Evolutionary conservation across 2,113 vertebrate genomes (phyloP).

Genomic region (Callipepla californica): DNA sequence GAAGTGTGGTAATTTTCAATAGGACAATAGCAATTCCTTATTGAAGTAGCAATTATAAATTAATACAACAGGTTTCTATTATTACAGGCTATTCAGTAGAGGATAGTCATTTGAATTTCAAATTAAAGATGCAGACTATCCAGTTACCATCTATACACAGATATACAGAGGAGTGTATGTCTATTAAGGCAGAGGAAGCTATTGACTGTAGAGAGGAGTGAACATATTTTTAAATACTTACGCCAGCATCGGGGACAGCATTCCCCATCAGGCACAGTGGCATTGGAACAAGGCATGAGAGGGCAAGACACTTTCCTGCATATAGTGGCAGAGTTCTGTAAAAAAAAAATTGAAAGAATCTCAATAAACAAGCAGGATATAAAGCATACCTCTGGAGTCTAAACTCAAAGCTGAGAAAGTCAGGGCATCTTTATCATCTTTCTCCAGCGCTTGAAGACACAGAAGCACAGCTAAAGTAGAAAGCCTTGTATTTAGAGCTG

Average conservation of each 20-base stretch:
- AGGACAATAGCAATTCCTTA: not conserved
- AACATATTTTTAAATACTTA: slow-evolving; percentile 76
- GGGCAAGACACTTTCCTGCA: slow-evolving; percentile 97
- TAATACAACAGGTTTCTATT: not conserved
- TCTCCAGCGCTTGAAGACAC: not conserved
- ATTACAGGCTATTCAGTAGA: not conserved
- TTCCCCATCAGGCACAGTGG: slow-evolving; percentile 95
- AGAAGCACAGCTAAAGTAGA: not conserved
- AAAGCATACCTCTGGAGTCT: not conserved
- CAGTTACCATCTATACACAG: not conserved
- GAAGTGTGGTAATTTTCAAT: not conserved
- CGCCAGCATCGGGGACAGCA: slow-evolving; percentile 96
- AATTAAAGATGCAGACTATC: not conserved
- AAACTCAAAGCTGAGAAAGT: not conserved
- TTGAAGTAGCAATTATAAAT: not conserved
- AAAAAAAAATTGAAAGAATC: slow-evolving; percentile 12
- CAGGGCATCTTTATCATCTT: not conserved
- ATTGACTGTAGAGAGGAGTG: not conserved
- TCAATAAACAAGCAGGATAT: not conserved
- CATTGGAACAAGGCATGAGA: slow-evolving; percentile 93
- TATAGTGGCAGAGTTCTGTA: slow-evolving; percentile 92
- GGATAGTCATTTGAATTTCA: not conserved
- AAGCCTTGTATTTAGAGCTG: not conserved
- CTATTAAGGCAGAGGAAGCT: not conserved
- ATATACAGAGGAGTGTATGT: not conserved